Evolutionary conservation across 1,140 invertebrate genomes (phyloP).

Genomic region (Atopsyche davidsoni): DNA sequence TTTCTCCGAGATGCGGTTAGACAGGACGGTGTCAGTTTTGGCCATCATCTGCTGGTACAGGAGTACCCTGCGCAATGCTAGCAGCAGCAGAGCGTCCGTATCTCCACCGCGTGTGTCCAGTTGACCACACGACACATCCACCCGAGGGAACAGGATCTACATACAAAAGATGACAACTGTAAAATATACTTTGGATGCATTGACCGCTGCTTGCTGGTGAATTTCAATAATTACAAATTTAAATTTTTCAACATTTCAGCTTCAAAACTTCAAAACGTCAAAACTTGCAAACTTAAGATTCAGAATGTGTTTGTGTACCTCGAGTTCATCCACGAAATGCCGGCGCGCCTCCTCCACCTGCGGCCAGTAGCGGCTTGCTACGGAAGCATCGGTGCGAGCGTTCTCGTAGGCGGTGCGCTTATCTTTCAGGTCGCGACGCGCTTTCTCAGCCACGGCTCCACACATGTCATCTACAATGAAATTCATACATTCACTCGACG

Average conservation of each 20-base stretch:
- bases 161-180: too few relatives aligned
- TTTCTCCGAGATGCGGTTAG: neutral
- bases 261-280: too few relatives aligned
- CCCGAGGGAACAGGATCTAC: conserved; percentile 17
- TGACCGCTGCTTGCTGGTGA: too few relatives aligned
- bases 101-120: conserved; percentile 25
- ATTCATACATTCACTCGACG: too few relatives aligned
- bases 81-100: conserved; percentile 21
- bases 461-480: conserved; percentile 9
- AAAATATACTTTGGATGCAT: too few relatives aligned
- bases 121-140: conserved; percentile 13
- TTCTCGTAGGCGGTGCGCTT: conserved; percentile 12
- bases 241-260: too few relatives aligned
- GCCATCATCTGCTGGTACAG: conserved; percentile 28
- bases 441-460: conserved; percentile 10
- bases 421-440: conserved; percentile 6
- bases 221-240: too few relatives aligned
- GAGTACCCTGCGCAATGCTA: conserved; percentile 18
- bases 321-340: conserved; percentile 65
- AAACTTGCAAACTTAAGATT: too few relatives aligned
- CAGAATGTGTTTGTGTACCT: conserved; percentile 37
- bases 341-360: conserved; percentile 58
- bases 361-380: conserved; percentile 21
- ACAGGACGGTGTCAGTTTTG: conserved; percentile 13
- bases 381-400: conserved; percentile 10